These are phyloP conservation scores for Phoenicopterus ruber DNA, from an alignment of 2,113 vertebrate species.

Conservation along the genomic window DNA sequence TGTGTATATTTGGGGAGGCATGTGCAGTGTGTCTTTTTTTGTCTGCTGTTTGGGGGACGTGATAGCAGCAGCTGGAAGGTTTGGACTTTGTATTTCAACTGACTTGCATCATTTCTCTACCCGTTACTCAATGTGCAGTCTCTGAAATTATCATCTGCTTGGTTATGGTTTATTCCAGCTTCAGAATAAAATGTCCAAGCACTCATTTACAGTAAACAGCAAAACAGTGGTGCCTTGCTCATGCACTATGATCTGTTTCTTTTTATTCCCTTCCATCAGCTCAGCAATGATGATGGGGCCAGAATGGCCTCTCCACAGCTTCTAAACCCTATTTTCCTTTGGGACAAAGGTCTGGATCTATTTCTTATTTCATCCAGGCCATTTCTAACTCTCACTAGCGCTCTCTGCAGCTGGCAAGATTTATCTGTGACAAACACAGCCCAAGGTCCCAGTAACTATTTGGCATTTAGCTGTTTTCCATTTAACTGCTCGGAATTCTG, in stretches of 20 bases:
- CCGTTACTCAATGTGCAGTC: not conserved
- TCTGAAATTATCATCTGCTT: not conserved
- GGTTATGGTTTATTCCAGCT: not conserved
- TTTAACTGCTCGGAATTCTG: not conserved
- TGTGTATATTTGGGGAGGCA: not conserved
- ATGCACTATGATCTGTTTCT: not conserved
- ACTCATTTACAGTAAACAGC: not conserved
- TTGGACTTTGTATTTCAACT: not conserved
- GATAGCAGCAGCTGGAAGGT: not conserved
- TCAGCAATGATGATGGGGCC: not conserved
- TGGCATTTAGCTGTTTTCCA: not conserved
- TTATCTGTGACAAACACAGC: not conserved
- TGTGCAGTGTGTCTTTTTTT: not conserved
- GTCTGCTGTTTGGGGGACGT: not conserved
- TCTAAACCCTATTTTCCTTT: not conserved
- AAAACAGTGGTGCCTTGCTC: not conserved
- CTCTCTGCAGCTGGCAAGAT: not conserved
- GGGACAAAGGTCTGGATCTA: not conserved
- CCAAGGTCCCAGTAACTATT: not conserved
- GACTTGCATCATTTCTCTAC: not conserved
- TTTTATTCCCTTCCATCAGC: not conserved
- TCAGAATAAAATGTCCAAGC: not conserved
- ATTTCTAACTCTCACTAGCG: not conserved
- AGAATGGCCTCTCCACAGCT: not conserved
- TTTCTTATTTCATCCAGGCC: not conserved